A percentile compares a stretch with the other conserved stretches of the same genome.
These are phyloP conservation scores for Enteromius fasciolatus DNA, from an alignment of 2,797 vertebrate genomes.

Conservation along the genomic window DNA sequence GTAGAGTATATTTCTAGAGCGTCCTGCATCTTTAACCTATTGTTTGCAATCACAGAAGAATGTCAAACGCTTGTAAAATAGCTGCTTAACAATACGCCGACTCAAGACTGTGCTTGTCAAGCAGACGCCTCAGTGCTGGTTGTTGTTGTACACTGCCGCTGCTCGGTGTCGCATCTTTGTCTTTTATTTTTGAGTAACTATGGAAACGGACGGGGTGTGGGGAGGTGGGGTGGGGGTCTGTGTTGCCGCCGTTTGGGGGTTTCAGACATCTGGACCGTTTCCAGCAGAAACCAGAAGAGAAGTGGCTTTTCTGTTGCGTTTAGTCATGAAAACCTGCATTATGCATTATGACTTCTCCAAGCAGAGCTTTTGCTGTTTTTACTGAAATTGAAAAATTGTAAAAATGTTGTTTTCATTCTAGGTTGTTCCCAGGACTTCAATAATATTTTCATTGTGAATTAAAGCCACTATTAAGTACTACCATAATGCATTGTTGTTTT, in stretches of 20 bases:
- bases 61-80: constrained; percentile 27
- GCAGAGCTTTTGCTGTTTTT: too few relatives aligned
- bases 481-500: background rate
- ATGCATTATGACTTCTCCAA: background rate
- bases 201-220: constrained; percentile 34
- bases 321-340: background rate
- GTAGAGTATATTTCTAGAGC: background rate
- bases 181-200: constrained; percentile 50
- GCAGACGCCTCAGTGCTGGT: background rate
- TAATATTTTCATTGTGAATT: background rate
- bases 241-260: constrained; percentile 4
- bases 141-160: constrained; percentile 9
- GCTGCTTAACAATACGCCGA: constrained; percentile 11
- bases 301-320: background rate
- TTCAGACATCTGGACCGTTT: constrained; percentile 49
- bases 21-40: background rate
- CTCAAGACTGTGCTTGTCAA: constrained; percentile 39
- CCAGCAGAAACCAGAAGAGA: constrained; percentile 31
- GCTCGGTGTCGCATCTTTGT: constrained; percentile 43
- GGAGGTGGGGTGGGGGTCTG: constrained; percentile 1
- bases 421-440: background rate
- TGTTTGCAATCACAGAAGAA: background rate
- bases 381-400: too few relatives aligned
- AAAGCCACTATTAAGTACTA: background rate
- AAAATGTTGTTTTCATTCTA: background rate